Evolutionary conservation across 2,797 vertebrate species (phyloP).

Genomic region (Chrysocyon brachyurus): DNA sequence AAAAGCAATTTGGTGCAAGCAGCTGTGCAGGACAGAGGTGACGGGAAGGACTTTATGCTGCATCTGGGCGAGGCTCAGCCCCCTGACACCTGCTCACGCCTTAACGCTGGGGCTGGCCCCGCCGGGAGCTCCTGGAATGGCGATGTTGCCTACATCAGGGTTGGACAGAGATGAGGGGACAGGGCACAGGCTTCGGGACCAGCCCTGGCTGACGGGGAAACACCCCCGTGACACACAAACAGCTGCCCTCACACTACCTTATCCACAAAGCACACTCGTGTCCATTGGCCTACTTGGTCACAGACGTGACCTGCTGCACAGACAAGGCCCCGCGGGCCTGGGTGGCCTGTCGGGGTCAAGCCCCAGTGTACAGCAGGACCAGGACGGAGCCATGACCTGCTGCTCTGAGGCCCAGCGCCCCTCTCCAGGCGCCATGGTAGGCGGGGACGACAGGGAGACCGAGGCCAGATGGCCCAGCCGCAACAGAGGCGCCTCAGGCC

Average conservation of each 20-base stretch:
- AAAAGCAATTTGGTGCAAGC: not conserved
- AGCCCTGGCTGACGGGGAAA: not conserved
- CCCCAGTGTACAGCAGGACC: rapidly evolving
- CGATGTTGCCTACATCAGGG: not conserved
- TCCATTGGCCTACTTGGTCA: rapidly evolving
- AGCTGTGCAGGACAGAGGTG: not conserved
- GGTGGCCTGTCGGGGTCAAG: no score
- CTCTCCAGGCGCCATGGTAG: not conserved
- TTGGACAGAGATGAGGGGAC: not conserved
- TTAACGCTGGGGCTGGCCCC: not conserved
- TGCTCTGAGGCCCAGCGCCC: not conserved
- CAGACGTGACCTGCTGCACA: not conserved
- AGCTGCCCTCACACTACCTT: not conserved
- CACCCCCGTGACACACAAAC: no score
- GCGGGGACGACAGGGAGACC: not conserved
- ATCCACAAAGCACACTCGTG: rapidly evolving
- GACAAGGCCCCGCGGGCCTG: not conserved
- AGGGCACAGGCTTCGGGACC: not conserved
- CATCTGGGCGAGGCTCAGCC: rapidly evolving
- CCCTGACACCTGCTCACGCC: not conserved
- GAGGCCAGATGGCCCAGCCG: not conserved
- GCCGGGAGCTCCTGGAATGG: not conserved
- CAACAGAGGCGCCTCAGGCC: not conserved
- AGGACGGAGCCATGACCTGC: not conserved
- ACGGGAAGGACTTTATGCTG: rapidly evolving